Evolutionary conservation across 2,888 invertebrate genomes (phyloP), one percentile per base, ranked within the genome.

Genomic region (Tipula unca): DNA sequence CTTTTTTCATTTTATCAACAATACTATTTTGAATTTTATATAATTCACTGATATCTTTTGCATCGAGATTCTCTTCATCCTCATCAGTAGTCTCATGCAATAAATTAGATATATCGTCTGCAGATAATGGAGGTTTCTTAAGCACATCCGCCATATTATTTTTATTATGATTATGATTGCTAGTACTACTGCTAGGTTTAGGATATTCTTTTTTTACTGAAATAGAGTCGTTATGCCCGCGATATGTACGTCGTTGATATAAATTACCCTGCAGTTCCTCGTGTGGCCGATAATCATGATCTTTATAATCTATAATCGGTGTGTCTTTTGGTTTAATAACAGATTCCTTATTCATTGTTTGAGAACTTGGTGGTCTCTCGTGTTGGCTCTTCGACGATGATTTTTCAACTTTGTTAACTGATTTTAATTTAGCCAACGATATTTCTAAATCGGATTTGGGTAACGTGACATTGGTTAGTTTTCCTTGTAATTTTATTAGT

Each of bases 71-170:
- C 20, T 84, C 35, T 82, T 36, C 25, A n/a, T 48, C 32, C 10
- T 84, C 35, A 29, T 36, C 25, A 3, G 85, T 42, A 13, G 89
- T 87, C 85, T 89, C 89, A 86, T 88, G 87, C 20, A 89, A 82
- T 10, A 89, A 87, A 86, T 89, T 88, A 4, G 88, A 88, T 10
- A 89, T 88, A 87, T 89, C 89, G 83, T 87, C 88, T 10, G 87
- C 88, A 83, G 88, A 88, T 4, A 89, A 87, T 0, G 89, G 89
- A 1, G 89, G 89, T 87, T 88, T 89, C 86, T 88, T 89, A 6
- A 89, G 87, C 1, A 89, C 89, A 32, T 89, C 89, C 29, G 36
- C 84, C 2, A 84, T 4, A 36, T 8, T 36, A 35, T 84, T 84
- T 29, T 14, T 35, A 29, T 14, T 84, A 84, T n/a, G 48, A 17